A percentile compares a stretch with the other conserved stretches of the same genome.
These are phyloP conservation scores for Polymixis lichenea DNA, from an alignment of 2,888 invertebrate species.

Conservation along the genomic window DNA sequence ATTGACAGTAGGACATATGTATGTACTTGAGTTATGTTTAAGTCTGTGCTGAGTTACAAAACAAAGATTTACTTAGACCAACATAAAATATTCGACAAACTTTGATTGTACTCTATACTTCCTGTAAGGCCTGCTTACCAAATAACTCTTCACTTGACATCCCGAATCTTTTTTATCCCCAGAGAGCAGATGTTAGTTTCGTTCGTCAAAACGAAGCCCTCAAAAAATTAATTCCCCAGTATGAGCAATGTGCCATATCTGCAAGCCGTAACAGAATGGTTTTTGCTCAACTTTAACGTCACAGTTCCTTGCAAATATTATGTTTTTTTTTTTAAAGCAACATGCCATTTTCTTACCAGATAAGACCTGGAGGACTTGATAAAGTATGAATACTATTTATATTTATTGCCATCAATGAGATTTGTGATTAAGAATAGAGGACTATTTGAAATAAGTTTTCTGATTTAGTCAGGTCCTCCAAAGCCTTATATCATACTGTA, in stretches of 20 bases:
- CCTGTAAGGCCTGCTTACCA: slow-evolving; percentile 71
- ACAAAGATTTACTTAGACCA: slow-evolving; percentile 31
- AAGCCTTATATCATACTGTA: slow-evolving; percentile 47
- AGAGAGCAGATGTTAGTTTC: slow-evolving; percentile 79
- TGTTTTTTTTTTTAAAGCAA: slow-evolving; percentile 54
- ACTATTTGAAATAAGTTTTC: slow-evolving; percentile 13
- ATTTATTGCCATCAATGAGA: slow-evolving; percentile 42
- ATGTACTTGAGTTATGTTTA: slow-evolving; percentile 25
- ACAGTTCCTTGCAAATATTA: slow-evolving; percentile 75
- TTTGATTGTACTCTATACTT: slow-evolving; percentile 51
- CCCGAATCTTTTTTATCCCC: slow-evolving; percentile 81
- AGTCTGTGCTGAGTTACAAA: slow-evolving; percentile 24
- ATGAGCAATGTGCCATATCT: slow-evolving; percentile 80
- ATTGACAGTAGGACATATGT: slow-evolving; percentile 64
- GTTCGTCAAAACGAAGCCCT: slow-evolving; percentile 77
- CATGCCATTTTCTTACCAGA: slow-evolving; percentile 57
- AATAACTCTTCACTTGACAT: slow-evolving; percentile 89
- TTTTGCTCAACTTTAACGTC: slow-evolving; percentile 81
- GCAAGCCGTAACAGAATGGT: slow-evolving; percentile 85
- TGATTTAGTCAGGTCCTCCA: slow-evolving; percentile 36
- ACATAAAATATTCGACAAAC: slow-evolving; percentile 43
- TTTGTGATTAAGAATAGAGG: slow-evolving; percentile 19
- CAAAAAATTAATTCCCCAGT: slow-evolving; percentile 77
- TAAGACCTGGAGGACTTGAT: slow-evolving; percentile 65
- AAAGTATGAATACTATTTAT: slow-evolving; percentile 28